phyloP scores from a whole-genome alignment of 2,888 invertebrate genomes.

The Taphrorychus bicolor region DNA sequence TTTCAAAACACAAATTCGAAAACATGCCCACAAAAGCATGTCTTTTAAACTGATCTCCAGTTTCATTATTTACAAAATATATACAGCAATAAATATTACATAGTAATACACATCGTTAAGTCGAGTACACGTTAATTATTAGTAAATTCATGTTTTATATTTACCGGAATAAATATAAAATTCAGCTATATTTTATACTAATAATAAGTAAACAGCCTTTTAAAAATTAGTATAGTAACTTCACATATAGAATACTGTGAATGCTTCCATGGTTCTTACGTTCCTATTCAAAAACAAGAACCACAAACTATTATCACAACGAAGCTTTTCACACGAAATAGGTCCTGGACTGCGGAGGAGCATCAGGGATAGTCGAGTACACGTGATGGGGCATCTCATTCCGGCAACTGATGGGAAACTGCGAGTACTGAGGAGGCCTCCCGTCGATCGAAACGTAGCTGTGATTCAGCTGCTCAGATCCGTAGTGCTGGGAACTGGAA shows the following conservation, averaged over 20 bases:
- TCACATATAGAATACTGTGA: slow-evolving; percentile 22
- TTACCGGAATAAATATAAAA: slow-evolving; percentile 41
- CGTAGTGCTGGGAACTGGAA: slow-evolving; percentile 67
- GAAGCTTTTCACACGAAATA: slow-evolving; percentile 56
- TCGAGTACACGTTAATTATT: slow-evolving; percentile 36
- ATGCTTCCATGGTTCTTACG: neutral
- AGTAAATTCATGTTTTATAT: slow-evolving; percentile 33
- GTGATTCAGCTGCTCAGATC: slow-evolving; percentile 71
- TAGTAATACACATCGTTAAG: slow-evolving; percentile 44
- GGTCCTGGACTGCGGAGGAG: slow-evolving; percentile 58
- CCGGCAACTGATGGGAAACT: slow-evolving; percentile 53
- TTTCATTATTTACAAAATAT: slow-evolving; percentile 52
- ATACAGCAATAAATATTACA: slow-evolving; percentile 50
- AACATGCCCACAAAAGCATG: slow-evolving; percentile 5
- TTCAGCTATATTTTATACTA: slow-evolving; percentile 33
- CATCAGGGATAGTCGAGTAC: slow-evolving; percentile 60
- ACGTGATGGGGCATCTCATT: slow-evolving; percentile 56
- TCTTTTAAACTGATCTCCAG: slow-evolving; percentile 30
- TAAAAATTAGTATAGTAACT: slow-evolving; percentile 43
- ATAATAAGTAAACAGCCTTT: slow-evolving; percentile 53
- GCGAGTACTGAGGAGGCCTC: slow-evolving; percentile 57
- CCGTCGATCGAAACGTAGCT: slow-evolving; percentile 73
- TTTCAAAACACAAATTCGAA: neutral
- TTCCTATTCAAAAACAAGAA: slow-evolving; percentile 12
- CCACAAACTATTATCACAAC: slow-evolving; percentile 14